These are phyloP conservation scores for Torymus aiolomorphi DNA, from an alignment of 2,888 invertebrate species.

Conservation along the genomic window DNA sequence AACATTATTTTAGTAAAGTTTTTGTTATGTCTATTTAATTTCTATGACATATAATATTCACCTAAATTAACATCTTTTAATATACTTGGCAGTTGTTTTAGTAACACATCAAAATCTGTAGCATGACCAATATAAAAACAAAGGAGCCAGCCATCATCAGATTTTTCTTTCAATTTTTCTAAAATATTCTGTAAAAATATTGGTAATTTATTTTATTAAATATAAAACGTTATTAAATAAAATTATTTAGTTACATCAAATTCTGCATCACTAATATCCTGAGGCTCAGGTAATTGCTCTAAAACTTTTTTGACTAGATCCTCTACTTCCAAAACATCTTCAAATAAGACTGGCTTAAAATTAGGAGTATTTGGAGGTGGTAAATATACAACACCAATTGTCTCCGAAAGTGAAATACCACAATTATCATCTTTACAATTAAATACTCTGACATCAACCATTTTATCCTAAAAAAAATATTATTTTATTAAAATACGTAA, in stretches of 20 bases:
- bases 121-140: conserved; percentile 78
- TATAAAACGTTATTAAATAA: neutral
- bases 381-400: conserved; percentile 64
- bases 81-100: conserved; percentile 80
- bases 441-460: conserved; percentile 64
- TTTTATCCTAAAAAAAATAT: conserved; percentile 63
- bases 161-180: conserved; percentile 40
- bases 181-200: conserved; percentile 46
- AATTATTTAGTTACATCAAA: conserved; percentile 78
- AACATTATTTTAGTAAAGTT: conserved; percentile 3
- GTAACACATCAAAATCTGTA: conserved; percentile 78
- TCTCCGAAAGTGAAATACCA: conserved; percentile 58
- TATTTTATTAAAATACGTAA: neutral
- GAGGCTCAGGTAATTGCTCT: conserved; percentile 79
- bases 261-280: conserved; percentile 78
- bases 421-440: conserved; percentile 62
- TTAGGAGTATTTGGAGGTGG: conserved; percentile 60
- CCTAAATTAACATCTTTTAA: conserved; percentile 78
- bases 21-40: neutral
- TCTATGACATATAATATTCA: conserved; percentile 60
- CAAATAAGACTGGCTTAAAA: conserved; percentile 72
- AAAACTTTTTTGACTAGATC: conserved; percentile 80
- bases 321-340: conserved; percentile 73
- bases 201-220: conserved; percentile 11
- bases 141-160: conserved; percentile 77